These are phyloP conservation scores for Crax fasciolata DNA, from an alignment of 2,797 vertebrate species.

Conservation along the genomic window DNA sequence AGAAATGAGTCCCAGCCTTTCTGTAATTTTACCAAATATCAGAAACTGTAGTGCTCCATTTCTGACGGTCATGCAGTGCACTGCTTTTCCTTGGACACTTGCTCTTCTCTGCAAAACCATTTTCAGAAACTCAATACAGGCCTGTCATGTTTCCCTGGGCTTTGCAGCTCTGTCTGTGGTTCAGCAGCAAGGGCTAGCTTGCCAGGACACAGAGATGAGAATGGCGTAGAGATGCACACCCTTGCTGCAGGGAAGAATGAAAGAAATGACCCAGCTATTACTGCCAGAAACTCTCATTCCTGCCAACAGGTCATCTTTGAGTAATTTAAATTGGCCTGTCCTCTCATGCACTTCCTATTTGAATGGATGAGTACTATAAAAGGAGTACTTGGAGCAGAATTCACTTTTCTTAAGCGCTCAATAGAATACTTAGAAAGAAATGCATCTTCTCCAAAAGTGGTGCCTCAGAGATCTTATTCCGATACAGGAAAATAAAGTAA, in stretches of 20 bases:
- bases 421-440: not conserved
- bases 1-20: not conserved
- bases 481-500: not conserved
- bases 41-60: not conserved
- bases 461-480: not conserved
- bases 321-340: not conserved
- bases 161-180: not conserved
- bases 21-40: not conserved
- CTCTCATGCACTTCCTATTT: not conserved
- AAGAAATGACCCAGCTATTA: not conserved
- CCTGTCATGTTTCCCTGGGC: not conserved
- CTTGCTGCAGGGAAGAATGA: not conserved
- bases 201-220: not conserved
- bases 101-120: not conserved
- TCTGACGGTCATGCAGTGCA: not conserved
- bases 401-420: not conserved
- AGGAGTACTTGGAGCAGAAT: not conserved
- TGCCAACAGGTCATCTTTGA: not conserved
- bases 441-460: not conserved
- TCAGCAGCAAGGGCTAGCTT: not conserved
- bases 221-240: fast-evolving
- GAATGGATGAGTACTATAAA: not conserved
- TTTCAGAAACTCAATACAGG: not conserved
- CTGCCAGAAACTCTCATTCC: not conserved
- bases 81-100: not conserved